phyloP scores from a whole-genome alignment of 2,888 invertebrate species.

The Callimorpha dominula region DNA sequence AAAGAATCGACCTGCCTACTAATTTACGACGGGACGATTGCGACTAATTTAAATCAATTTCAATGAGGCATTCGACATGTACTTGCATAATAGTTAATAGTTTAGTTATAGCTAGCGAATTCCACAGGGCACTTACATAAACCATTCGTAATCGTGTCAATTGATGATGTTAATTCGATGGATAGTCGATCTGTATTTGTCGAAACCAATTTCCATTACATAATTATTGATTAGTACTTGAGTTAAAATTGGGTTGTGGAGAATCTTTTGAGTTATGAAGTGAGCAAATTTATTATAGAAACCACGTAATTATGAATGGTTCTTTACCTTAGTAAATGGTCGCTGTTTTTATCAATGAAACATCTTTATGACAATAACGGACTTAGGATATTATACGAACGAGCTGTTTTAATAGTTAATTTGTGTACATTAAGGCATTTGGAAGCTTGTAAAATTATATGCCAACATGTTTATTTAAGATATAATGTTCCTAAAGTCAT shows the following conservation, averaged over 20 bases:
- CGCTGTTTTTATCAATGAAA: background rate
- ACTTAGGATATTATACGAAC: background rate
- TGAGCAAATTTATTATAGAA: background rate
- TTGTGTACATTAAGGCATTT: background rate
- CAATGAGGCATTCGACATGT: conserved; percentile 24
- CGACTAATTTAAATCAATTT: conserved; percentile 17
- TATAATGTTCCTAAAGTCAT: no score
- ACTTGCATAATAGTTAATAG: conserved; percentile 17
- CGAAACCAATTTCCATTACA: conserved; percentile 28
- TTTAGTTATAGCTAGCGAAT: conserved; percentile 18
- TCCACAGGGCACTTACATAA: conserved; percentile 39
- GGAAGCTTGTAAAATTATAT: background rate
- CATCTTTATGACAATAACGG: background rate
- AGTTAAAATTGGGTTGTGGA: background rate
- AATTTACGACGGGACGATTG: conserved; percentile 16
- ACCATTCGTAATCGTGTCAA: conserved; percentile 38
- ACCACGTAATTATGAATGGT: background rate
- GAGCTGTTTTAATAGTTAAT: background rate
- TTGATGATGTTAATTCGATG: conserved; percentile 25
- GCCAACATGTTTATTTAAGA: background rate
- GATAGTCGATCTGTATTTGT: conserved; percentile 27
- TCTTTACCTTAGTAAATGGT: background rate
- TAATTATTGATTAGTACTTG: conserved; percentile 18
- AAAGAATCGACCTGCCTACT: conserved; percentile 22
- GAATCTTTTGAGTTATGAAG: background rate